Evolutionary conservation across 2,113 vertebrate genomes (phyloP).

Genomic region (Phyllostomus hastatus): DNA sequence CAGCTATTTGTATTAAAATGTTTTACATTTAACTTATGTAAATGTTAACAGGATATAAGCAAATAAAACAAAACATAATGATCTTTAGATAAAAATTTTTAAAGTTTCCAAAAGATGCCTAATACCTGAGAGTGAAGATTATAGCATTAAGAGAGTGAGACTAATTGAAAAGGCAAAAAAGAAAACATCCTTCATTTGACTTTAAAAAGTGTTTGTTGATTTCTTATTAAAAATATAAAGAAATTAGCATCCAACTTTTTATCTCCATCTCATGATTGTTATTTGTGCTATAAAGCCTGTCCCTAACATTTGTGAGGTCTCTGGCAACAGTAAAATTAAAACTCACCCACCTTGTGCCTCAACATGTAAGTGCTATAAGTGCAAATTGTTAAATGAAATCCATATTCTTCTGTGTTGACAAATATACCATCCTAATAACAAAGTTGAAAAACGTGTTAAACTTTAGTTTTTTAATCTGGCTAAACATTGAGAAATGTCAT

Average conservation of each 20-base stretch:
- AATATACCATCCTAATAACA: not conserved
- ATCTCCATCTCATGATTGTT: not conserved
- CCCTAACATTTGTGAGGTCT: not conserved
- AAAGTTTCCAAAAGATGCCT: not conserved
- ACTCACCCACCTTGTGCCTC: not conserved
- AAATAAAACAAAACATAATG: not conserved
- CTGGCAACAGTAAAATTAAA: not conserved
- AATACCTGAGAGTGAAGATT: not conserved
- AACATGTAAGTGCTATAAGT: not conserved
- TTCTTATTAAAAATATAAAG: not conserved
- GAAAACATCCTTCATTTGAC: not conserved
- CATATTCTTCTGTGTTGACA: not conserved
- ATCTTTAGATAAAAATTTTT: not conserved
- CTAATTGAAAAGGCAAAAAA: not conserved
- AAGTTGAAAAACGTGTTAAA: not conserved
- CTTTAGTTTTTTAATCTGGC: not conserved
- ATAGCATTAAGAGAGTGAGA: not conserved
- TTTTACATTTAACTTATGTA: not conserved
- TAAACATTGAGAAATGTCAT: not conserved
- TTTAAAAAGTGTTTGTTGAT: not conserved
- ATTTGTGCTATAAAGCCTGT: not conserved
- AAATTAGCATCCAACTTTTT: not conserved
- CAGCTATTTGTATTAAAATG: not conserved
- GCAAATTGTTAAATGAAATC: not conserved
- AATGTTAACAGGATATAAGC: not conserved